Conservation (phyloP, 2,888 invertebrate genomes). For the Hedychridium roseum region DNA sequence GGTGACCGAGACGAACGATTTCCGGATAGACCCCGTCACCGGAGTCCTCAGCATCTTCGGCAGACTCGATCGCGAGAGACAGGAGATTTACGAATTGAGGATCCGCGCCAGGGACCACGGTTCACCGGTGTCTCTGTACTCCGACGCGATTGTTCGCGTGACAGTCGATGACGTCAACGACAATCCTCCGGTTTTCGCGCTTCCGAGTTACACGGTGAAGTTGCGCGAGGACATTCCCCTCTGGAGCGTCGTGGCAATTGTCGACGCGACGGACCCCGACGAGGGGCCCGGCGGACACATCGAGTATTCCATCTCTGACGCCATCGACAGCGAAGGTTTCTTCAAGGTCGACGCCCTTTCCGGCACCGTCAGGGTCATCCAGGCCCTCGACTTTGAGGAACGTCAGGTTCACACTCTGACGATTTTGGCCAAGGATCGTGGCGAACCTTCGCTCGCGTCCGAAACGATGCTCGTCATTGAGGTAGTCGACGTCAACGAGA, state of each 20-base stretch:
- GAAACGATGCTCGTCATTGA: conserved; percentile 85
- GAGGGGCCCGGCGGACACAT: conserved; percentile 83
- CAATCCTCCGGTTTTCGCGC: conserved; percentile 83
- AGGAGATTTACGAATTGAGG: conserved; percentile 80
- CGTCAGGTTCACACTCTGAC: conserved; percentile 89
- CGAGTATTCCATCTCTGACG: conserved; percentile 80
- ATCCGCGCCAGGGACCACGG: conserved; percentile 84
- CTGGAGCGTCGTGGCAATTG: conserved; percentile 85
- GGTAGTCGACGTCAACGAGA: conserved; percentile 94
- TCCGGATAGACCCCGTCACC: conserved; percentile 78
- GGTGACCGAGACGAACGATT: conserved; percentile 79
- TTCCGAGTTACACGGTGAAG: conserved; percentile 78
- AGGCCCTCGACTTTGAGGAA: conserved; percentile 86
- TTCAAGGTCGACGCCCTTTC: conserved; percentile 87
- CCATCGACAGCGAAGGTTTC: conserved; percentile 70
- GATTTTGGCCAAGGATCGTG: conserved; percentile 85
- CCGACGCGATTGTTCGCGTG: conserved; percentile 84
- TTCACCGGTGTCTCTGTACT: conserved; percentile 68
- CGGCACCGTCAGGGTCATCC: conserved; percentile 84
- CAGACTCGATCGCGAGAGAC: conserved; percentile 84
- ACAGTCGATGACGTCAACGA: conserved; percentile 91
- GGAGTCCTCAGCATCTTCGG: conserved; percentile 82
- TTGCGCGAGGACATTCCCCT: conserved; percentile 90
- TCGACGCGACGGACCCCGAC: conserved; percentile 87
- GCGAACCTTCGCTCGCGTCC: conserved; percentile 80